Evolutionary conservation across 2,888 invertebrate species (phyloP).

Genomic region (Osmoderma eremita): DNA sequence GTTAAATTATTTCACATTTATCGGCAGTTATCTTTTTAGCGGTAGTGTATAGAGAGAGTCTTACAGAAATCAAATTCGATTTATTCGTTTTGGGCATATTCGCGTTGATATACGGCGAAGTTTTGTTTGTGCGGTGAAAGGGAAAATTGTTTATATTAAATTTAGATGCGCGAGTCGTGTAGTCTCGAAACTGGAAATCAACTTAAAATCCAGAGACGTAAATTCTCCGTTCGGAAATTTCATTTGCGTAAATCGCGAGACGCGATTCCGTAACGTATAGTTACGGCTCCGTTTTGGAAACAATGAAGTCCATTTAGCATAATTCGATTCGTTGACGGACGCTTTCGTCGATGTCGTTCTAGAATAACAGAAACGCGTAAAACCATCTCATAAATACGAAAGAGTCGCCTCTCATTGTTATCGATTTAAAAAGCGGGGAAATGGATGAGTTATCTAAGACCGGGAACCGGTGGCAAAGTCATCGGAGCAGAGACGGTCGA

Average conservation of each 20-base stretch:
- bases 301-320: conserved; percentile 37
- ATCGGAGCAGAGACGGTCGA: conserved; percentile 6
- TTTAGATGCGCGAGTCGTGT: no score
- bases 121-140: no score
- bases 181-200: no score
- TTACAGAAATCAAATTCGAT: no score
- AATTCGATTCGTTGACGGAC: conserved; percentile 36
- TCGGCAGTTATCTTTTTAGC: no score
- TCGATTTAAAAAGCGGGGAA: conserved; percentile 38
- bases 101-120: no score
- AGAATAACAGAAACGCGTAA: conserved; percentile 37
- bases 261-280: conserved; percentile 23
- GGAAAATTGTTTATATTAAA: no score
- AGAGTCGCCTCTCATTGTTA: conserved; percentile 38
- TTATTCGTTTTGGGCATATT: no score
- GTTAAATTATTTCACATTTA: no score
- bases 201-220: background rate
- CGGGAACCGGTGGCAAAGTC: conserved; percentile 2
- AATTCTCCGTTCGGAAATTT: conserved; percentile 23
- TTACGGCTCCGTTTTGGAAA: conserved; percentile 29
- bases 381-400: conserved; percentile 38
- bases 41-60: no score
- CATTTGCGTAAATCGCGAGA: conserved; percentile 30
- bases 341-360: conserved; percentile 35
- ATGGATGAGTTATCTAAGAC: conserved; percentile 39